A percentile compares a stretch with the other conserved stretches of the same genome.
phyloP scores from a whole-genome alignment of 2,888 invertebrate genomes.

The Herminia tarsipennalis region DNA sequence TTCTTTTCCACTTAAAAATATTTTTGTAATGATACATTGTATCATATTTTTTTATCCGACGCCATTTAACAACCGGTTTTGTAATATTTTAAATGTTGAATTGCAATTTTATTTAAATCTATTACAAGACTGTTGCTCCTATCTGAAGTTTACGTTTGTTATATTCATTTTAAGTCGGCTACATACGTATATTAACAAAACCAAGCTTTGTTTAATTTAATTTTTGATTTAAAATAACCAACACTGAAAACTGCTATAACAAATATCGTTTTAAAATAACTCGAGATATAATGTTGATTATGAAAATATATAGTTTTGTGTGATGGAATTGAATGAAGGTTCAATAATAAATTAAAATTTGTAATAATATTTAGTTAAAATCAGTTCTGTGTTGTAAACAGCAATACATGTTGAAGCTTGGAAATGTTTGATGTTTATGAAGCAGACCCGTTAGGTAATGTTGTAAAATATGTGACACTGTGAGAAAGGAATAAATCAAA shows the following conservation, averaged over 20 bases:
- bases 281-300: background rate
- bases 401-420: slow-evolving; percentile 47
- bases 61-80: slow-evolving; percentile 10
- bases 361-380: slow-evolving; percentile 26
- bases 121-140: slow-evolving; percentile 15
- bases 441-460: slow-evolving; percentile 56
- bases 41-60: slow-evolving; percentile 11
- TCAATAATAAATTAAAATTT: slow-evolving; percentile 21
- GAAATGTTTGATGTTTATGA: slow-evolving; percentile 57
- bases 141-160: slow-evolving; percentile 31
- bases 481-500: slow-evolving; percentile 79
- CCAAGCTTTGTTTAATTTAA: slow-evolving; percentile 28
- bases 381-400: slow-evolving; percentile 34
- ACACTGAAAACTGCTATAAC: background rate
- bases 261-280: no score
- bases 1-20: slow-evolving; percentile 33
- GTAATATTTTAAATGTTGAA: slow-evolving; percentile 11
- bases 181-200: slow-evolving; percentile 35
- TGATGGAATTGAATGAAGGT: background rate
- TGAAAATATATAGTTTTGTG: background rate
- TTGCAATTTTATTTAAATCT: slow-evolving; percentile 21
- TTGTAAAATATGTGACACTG: slow-evolving; percentile 67
- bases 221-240: background rate
- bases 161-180: slow-evolving; percentile 37
- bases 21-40: slow-evolving; percentile 22